These are phyloP conservation scores for Liasis olivaceus DNA, from an alignment of 2,797 vertebrate genomes.

Conservation along the genomic window DNA sequence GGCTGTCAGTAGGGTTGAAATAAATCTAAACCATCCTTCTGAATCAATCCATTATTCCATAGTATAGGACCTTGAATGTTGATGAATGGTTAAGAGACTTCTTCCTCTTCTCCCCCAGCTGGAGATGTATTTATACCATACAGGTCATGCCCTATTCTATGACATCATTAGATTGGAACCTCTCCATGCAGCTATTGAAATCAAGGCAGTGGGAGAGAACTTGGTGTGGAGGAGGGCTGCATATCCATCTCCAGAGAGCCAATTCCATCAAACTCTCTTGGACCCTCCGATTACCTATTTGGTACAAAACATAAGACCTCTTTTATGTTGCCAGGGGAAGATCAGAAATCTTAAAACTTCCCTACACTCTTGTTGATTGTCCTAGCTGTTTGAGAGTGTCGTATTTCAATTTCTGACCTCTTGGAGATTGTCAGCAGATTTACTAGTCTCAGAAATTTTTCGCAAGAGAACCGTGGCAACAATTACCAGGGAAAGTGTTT, in stretches of 20 bases:
- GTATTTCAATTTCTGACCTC: background rate
- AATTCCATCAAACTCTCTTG: slow-evolving; percentile 28
- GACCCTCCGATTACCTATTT: background rate
- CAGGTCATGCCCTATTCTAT: slow-evolving; percentile 21
- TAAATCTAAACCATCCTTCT: background rate
- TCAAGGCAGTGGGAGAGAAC: background rate
- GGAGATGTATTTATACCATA: background rate
- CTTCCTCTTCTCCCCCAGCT: background rate
- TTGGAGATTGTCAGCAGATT: background rate
- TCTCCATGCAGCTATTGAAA: slow-evolving; percentile 3
- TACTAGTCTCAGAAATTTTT: background rate
- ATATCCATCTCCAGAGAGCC: slow-evolving; percentile 17
- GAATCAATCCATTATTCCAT: background rate
- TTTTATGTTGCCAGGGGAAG: slow-evolving; percentile 10
- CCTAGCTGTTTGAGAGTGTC: background rate
- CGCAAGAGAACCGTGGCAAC: background rate
- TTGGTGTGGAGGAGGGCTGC: background rate
- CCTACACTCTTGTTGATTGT: background rate
- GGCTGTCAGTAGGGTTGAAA: background rate
- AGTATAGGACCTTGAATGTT: background rate
- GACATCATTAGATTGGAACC: slow-evolving; percentile 36
- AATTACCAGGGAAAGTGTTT: background rate
- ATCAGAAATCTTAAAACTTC: slow-evolving; percentile 8
- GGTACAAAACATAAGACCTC: background rate
- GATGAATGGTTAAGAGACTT: background rate